phyloP scores from a whole-genome alignment of 2,113 vertebrate genomes.

The Myxocyprinus asiaticus region DNA sequence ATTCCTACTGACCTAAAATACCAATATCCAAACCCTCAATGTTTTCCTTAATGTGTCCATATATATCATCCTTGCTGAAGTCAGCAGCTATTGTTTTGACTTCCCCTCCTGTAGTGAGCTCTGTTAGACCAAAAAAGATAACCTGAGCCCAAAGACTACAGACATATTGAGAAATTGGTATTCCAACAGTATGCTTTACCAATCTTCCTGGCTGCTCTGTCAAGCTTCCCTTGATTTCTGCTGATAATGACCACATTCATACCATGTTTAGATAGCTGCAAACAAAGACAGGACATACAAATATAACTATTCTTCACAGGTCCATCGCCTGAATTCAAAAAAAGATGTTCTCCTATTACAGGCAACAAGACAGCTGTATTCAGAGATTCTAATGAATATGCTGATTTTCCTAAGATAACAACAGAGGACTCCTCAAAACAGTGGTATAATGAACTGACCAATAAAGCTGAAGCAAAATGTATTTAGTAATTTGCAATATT shows the following conservation, averaged over 20 bases:
- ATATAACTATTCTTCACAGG: neutral
- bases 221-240: conserved; percentile 79
- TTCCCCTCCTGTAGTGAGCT: conserved; percentile 67
- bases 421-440: too few relatives aligned
- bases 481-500: too few relatives aligned
- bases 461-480: too few relatives aligned
- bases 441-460: too few relatives aligned
- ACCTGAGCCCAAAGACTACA: neutral
- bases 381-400: too few relatives aligned
- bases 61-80: conserved; percentile 79
- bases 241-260: conserved; percentile 86
- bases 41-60: conserved; percentile 70
- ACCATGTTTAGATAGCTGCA: conserved; percentile 79
- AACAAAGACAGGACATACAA: neutral
- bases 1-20: conserved; percentile 78
- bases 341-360: too few relatives aligned
- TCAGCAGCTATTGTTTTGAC: conserved; percentile 83
- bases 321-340: neutral
- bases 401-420: too few relatives aligned
- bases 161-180: neutral
- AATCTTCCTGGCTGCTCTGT: conserved; percentile 78
- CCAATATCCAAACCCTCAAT: conserved; percentile 81
- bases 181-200: conserved; percentile 64
- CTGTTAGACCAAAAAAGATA: conserved; percentile 61
- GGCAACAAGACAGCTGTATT: too few relatives aligned